Conservation (phyloP, 2,797 vertebrate genomes). For the Muscicapa striata region DNA sequence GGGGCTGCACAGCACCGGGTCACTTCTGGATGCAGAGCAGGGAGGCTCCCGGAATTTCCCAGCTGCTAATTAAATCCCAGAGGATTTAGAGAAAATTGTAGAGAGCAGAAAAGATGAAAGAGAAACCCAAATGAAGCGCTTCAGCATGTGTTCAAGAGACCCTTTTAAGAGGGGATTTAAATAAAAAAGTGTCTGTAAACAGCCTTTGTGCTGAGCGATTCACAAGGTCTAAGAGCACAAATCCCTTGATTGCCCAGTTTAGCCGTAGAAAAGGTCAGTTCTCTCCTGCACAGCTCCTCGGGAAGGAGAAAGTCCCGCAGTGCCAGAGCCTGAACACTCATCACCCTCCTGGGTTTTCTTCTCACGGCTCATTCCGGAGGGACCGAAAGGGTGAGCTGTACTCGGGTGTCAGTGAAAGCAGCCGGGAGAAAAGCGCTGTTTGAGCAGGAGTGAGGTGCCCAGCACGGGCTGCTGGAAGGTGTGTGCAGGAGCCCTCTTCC, state of each 20-base stretch:
- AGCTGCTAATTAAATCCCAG: constrained; percentile 56
- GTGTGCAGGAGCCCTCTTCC: neutral
- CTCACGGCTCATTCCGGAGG: neutral
- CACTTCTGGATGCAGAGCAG: neutral
- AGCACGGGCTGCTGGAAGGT: neutral
- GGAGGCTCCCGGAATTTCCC: neutral
- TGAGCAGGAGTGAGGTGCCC: neutral
- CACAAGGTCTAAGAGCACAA: neutral
- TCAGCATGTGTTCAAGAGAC: neutral
- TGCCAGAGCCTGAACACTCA: neutral
- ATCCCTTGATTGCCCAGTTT: neutral
- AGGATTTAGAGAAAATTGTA: neutral
- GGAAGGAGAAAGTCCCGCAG: neutral
- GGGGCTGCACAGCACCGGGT: neutral
- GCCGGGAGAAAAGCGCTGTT: neutral
- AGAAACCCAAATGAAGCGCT: neutral
- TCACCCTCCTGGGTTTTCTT: neutral
- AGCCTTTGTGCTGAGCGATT: neutral
- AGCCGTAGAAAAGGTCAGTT: neutral
- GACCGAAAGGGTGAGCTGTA: neutral
- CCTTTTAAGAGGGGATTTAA: neutral
- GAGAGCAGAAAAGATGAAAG: constrained; percentile 51
- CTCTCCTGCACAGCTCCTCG: neutral
- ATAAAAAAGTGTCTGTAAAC: neutral
- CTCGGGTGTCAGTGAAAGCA: neutral